phyloP scores from a whole-genome alignment of 2,797 vertebrate genomes.

The Pangasius sanitwongsei region DNA sequence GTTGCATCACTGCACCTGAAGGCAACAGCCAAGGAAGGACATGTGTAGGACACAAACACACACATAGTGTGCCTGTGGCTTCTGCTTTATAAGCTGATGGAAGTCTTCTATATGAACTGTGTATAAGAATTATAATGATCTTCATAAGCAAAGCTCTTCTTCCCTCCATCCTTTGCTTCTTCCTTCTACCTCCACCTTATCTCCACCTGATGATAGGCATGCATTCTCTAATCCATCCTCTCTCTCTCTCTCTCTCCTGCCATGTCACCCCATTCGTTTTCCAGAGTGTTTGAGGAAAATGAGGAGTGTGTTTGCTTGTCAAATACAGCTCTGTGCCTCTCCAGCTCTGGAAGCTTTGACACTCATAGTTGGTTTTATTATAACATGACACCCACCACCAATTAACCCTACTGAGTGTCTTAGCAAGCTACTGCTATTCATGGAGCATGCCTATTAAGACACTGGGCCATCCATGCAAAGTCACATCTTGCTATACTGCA shows the following conservation, averaged over 20 bases:
- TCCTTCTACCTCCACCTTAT: background rate
- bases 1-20: conserved; percentile 17
- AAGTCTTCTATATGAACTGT: conserved; percentile 20
- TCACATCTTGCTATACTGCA: background rate
- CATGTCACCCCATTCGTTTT: conserved; percentile 9
- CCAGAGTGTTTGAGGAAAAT: conserved; percentile 47
- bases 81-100: conserved; percentile 19
- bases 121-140: conserved; percentile 27
- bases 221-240: background rate
- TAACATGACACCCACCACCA: conserved; percentile 26
- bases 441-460: background rate
- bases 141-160: conserved; percentile 41
- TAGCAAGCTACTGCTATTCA: conserved; percentile 19
- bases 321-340: conserved; percentile 50
- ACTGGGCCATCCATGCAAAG: background rate
- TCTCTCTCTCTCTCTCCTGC: background rate
- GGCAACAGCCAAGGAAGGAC: conserved; percentile 20
- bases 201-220: conserved; percentile 13
- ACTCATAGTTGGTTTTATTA: conserved; percentile 22
- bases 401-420: conserved; percentile 33
- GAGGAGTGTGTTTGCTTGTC: conserved; percentile 54
- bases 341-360: conserved; percentile 43
- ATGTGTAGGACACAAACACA: conserved; percentile 16
- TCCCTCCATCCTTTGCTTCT: background rate
- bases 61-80: background rate